Evolutionary conservation across 2,888 invertebrate species (phyloP).

Genomic region (Clusia tigrina): DNA sequence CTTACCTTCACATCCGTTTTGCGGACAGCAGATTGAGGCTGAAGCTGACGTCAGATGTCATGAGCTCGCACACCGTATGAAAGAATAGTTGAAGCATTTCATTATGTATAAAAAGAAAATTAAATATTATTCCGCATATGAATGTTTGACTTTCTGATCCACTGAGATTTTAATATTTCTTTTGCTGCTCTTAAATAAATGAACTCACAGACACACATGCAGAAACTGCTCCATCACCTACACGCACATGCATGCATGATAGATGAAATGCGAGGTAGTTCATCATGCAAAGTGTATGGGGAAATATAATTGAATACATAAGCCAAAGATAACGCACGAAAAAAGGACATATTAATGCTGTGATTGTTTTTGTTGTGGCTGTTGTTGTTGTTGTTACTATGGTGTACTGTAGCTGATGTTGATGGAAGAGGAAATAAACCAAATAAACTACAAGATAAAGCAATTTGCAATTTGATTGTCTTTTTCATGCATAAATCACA

Average conservation of each 20-base stretch:
- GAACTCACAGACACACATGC: conserved; percentile 39
- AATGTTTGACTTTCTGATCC: conserved; percentile 44
- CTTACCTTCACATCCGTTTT: too few species aligned
- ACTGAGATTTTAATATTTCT: conserved; percentile 34
- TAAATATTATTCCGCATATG: conserved; percentile 47
- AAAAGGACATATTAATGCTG: neutral
- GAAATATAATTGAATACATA: conserved; percentile 62
- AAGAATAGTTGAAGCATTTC: conserved; percentile 21
- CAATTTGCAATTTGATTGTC: conserved; percentile 59
- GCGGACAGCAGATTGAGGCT: too few species aligned
- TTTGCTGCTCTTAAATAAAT: conserved; percentile 51
- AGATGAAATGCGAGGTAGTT: conserved; percentile 48
- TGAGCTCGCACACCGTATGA: too few species aligned
- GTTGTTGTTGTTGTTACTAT: conserved; percentile 8
- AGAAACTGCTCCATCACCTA: conserved; percentile 19
- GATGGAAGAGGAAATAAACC: conserved; percentile 49
- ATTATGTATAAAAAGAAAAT: conserved; percentile 37
- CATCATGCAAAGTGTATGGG: conserved; percentile 61
- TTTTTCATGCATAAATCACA: conserved; percentile 41
- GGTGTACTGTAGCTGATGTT: conserved; percentile 34
- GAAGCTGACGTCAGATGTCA: too few species aligned
- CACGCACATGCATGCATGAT: conserved; percentile 24
- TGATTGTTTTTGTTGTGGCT: neutral
- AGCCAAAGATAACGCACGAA: conserved; percentile 53
- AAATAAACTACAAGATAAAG: conserved; percentile 59